Base-by-base conservation (phyloP, 35 echinoderm and acorn worm genomes). In the Heliocidaris tuberculata region DNA sequence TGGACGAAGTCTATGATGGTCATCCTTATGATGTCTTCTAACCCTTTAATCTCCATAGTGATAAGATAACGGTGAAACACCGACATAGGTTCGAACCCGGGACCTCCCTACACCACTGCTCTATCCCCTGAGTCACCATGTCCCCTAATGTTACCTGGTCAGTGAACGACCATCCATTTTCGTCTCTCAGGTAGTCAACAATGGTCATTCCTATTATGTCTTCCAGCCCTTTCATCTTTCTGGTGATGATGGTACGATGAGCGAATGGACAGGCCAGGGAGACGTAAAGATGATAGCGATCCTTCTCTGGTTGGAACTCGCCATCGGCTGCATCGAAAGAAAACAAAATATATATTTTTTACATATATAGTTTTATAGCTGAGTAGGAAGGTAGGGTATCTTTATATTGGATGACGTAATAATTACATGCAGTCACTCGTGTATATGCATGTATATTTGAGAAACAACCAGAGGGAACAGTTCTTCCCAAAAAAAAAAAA, bases 241-340 rank as follows among this genome's bases (percentile, higher is more conserved):
- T 93, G 13, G 93, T 48, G 59, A 99, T 94, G 2, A 96, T 90
- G 9, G 98, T 96, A 17, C 98, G 96, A 52, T 96, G 98, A 54
- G 98, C 96, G 94, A 95, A 99, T 15, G 98, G 98, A 86, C 98
- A 99, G 42, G 98, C 98, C 54, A 96, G 88, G 49, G 98, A 97
- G 9, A 98, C 96, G 92, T 99, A 97, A 1, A 97, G 94, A 90
- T 99, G 96, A 71, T 97, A 97, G 30, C 96, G 96, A 88, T 96
- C 95, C 35, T 93, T 94, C 54, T 95, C 96, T 32, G 96, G 94
- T 54, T 97, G 96, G 59, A 99, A 99, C 1, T 96, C 95, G 2
- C 96, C 98, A 95, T 99, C 98, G 87, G 92, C 91, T 52, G 91
- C 21, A 93, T 32, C 31, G 6, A 32, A 32, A 48, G 32, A 89